A percentile compares a stretch with the other conserved stretches of the same genome.
Conservation (phyloP, 2,888 invertebrate genomes). For the Acrobasis consociella region DNA sequence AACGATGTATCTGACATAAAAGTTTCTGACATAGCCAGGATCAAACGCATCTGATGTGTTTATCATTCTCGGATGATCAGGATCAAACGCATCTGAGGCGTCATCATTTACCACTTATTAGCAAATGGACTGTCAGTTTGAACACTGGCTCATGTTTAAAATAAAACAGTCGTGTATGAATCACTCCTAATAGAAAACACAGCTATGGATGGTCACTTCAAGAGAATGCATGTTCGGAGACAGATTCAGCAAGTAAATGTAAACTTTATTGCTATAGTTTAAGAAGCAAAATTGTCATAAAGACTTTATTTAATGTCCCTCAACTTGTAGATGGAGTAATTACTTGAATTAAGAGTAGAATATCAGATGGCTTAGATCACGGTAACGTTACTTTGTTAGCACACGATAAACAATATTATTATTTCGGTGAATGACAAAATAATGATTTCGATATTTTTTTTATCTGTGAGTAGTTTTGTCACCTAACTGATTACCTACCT, state of each 20-base stretch:
- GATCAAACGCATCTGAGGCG: no score
- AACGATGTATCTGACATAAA: no score
- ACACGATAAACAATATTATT: neutral
- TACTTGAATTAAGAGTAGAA: neutral
- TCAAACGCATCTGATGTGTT: no score
- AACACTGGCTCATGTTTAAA: neutral
- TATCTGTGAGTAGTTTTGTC: no score
- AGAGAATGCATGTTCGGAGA: constrained; percentile 54
- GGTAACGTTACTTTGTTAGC: neutral
- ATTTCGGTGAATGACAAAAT: no score
- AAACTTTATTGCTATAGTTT: constrained; percentile 8
- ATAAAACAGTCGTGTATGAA: neutral
- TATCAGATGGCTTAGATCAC: neutral
- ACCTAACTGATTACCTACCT: no score
- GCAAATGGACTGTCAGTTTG: neutral
- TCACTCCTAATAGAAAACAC: constrained; percentile 49
- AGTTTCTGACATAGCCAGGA: no score
- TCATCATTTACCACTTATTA: neutral
- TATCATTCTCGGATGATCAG: no score
- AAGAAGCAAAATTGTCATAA: neutral
- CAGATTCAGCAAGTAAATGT: constrained; percentile 27
- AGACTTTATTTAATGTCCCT: neutral
- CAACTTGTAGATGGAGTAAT: neutral
- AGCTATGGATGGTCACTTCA: constrained; percentile 58
- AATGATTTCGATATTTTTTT: no score